phyloP scores from a whole-genome alignment of 2,113 vertebrate genomes.

The Pontoporia blainvillei region DNA sequence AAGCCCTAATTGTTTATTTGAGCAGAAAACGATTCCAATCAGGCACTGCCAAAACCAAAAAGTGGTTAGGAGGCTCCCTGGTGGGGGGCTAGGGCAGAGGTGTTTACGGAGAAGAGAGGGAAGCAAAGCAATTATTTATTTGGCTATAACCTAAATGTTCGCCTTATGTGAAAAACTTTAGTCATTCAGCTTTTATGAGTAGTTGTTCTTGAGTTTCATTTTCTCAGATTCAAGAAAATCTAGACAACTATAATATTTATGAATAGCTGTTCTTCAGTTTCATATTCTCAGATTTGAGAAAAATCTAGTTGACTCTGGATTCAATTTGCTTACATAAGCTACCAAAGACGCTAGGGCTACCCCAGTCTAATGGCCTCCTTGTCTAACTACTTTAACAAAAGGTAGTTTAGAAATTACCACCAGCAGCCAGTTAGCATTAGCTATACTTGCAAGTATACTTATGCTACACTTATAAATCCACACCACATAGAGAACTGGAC shows the following conservation, averaged over 20 bases:
- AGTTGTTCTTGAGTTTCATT: neutral
- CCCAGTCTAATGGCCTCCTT: neutral
- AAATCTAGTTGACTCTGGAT: neutral
- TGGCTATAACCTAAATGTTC: neutral
- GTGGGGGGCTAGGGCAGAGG: neutral
- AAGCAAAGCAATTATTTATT: neutral
- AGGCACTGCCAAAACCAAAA: neutral
- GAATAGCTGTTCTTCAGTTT: neutral
- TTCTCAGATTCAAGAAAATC: neutral
- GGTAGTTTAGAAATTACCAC: neutral
- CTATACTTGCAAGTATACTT: neutral
- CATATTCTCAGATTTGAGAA: neutral
- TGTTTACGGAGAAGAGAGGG: neutral
- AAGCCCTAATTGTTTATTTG: neutral
- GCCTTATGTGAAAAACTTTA: neutral
- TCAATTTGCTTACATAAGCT: neutral
- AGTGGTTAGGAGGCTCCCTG: neutral
- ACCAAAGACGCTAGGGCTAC: neutral
- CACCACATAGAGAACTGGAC: neutral
- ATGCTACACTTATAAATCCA: neutral
- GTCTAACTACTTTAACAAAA: neutral
- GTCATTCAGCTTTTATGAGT: neutral
- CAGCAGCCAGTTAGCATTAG: neutral
- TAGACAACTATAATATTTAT: too few relatives aligned
- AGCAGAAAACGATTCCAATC: neutral